Conservation (phyloP, 2,113 vertebrate species). For the Forbesichthys agassizii region DNA sequence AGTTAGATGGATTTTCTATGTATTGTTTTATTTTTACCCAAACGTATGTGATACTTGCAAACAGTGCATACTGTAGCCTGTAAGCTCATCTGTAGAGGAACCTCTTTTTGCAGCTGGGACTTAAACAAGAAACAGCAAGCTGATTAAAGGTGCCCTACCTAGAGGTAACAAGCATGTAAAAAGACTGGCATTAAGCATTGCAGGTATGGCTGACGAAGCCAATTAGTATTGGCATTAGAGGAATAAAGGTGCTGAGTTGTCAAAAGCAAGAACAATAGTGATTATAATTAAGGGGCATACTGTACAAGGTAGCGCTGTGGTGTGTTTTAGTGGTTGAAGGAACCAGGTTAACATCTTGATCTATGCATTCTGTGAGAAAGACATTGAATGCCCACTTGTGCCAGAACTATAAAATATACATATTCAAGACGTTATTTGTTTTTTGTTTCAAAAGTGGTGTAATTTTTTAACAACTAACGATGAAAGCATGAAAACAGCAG, state of each 20-base stretch:
- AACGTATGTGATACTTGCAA: slow-evolving; percentile 49
- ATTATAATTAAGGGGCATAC: slow-evolving; percentile 51
- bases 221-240: slow-evolving; percentile 59
- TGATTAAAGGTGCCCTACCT: slow-evolving; percentile 69
- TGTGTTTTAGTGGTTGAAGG: neutral
- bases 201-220: slow-evolving; percentile 52
- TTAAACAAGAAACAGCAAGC: slow-evolving; percentile 33
- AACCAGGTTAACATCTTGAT: neutral
- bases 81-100: slow-evolving; percentile 24
- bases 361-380: neutral
- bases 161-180: slow-evolving; percentile 25
- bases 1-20: slow-evolving; percentile 1
- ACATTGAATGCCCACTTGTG: neutral
- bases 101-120: slow-evolving; percentile 33
- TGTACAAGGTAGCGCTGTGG: neutral
- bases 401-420: neutral
- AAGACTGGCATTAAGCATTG: slow-evolving; percentile 39
- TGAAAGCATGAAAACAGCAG: too few relatives aligned
- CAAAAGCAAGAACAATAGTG: slow-evolving; percentile 52
- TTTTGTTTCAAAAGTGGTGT: too few relatives aligned
- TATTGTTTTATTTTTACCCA: slow-evolving; percentile 45
- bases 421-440: too few relatives aligned
- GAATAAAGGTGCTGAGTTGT: slow-evolving; percentile 59
- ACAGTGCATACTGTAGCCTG: slow-evolving; percentile 28
- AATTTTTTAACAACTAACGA: too few relatives aligned